Evolutionary conservation across 2,113 vertebrate genomes (phyloP), one percentile per base, ranked within the genome.

Genomic region (Myotis davidii): DNA sequence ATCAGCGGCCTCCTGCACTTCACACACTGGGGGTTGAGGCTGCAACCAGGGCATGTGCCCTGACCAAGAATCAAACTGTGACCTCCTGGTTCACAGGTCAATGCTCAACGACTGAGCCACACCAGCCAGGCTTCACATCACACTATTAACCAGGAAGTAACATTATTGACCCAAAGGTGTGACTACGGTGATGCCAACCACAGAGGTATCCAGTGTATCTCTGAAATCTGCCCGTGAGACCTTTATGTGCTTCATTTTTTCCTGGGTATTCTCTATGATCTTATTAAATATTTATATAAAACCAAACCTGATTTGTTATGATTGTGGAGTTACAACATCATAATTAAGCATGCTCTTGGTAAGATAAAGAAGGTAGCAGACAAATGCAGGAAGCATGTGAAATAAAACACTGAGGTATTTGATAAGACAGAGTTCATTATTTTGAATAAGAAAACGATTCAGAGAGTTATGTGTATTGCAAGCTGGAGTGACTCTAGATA

Each of bases 271-370:
- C 27, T 64, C 50, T 50, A 91, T 32, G 42, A 25, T 70, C 29
- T 93, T 70, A 70, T 8, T 78, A 76, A 95, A 88, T 88, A 76
- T 42, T 69, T 85, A 56, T 79, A 56, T 48, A 32, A 65, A 70
- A 64, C 21, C 21, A 59, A 70, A 64, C 21, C 9, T 52, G 1
- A 56, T 45, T 90, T 59, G 37, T 37, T 69, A 81, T 77, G 20
- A 86, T 78, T 81, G 84, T 48, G 2, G 21, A 67, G 3, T 83
- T 54, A 45, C 32, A 65, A 23, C 1, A 7, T 25, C 32, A 64
- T 34, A 79, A 64, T 52, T 42, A 69, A 76, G 23, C 34, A 32
- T 56, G 25, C 3, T 88, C 25, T 56, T 34, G 12, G 16, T 69
- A 54, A 77, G 54, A 23, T 23, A 52, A 5, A 56, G 32, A 86